phyloP scores from a whole-genome alignment of 2,113 vertebrate species.

The Lichenostomus cassidix region DNA sequence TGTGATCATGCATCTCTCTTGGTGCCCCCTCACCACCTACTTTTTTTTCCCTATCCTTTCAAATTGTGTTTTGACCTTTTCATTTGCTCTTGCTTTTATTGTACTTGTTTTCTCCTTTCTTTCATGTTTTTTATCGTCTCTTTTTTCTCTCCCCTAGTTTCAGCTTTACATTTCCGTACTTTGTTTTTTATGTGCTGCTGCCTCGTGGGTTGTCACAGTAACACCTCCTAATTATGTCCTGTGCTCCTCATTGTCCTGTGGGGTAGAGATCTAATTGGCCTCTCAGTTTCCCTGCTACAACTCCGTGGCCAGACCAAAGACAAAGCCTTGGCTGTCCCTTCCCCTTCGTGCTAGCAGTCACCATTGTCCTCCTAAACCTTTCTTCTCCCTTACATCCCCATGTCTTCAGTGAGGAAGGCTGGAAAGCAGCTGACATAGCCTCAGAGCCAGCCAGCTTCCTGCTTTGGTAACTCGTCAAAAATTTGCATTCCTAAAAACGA shows the following conservation, averaged over 20 bases:
- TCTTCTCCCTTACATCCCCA: not conserved
- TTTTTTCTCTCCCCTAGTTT: not conserved
- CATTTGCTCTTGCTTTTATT: not conserved
- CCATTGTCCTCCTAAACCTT: not conserved
- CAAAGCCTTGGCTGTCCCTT: not conserved
- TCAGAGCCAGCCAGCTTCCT: not conserved
- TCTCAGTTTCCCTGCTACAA: not conserved
- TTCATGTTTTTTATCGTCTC: not conserved
- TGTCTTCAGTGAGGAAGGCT: not conserved
- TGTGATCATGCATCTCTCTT: not conserved
- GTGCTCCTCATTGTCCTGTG: fast-evolving
- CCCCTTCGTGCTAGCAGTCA: not conserved
- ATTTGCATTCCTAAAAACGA: not conserved
- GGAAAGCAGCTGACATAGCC: not conserved
- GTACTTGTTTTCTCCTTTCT: not conserved
- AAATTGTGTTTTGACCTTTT: not conserved
- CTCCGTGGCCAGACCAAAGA: not conserved
- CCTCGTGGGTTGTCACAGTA: conserved; percentile 13
- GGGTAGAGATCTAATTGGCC: not conserved
- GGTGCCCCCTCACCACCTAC: not conserved
- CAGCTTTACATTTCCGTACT: not conserved
- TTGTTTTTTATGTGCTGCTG: not conserved
- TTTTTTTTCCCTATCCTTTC: not conserved
- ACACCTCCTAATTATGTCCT: not conserved
- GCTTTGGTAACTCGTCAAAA: not conserved